A percentile compares a stretch with the other conserved stretches of the same genome.
Conservation (phyloP, 2,888 invertebrate genomes). For the Vannuccia rotundouncinata region DNA sequence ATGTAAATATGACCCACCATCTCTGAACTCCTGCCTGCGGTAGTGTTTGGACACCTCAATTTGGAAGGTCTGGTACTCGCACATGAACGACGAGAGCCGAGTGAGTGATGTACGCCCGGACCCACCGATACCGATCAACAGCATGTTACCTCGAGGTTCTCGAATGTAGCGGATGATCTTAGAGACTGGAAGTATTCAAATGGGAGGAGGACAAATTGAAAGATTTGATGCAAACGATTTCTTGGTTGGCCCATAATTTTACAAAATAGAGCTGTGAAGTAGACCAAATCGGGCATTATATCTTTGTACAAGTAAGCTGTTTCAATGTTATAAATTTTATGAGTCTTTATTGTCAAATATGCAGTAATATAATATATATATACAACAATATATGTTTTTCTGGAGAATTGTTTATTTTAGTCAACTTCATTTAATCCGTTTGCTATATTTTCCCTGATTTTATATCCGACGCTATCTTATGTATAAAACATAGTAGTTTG, state of each 20-base stretch:
- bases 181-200: conserved; percentile 59
- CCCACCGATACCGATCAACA: conserved; percentile 39
- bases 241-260: too few relatives aligned
- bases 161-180: conserved; percentile 75
- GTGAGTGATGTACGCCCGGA: conserved; percentile 36
- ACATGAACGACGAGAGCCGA: conserved; percentile 39
- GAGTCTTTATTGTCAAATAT: too few relatives aligned
- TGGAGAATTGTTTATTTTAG: neutral
- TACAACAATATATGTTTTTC: neutral
- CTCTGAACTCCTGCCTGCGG: conserved; percentile 64
- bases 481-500: too few relatives aligned
- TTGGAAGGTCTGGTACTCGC: conserved; percentile 63
- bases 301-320: too few relatives aligned
- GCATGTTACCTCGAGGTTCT: conserved; percentile 62
- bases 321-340: too few relatives aligned
- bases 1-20: too few relatives aligned
- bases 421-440: too few relatives aligned
- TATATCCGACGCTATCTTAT: too few relatives aligned
- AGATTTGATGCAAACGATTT: too few relatives aligned
- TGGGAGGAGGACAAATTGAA: conserved; percentile 37
- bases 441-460: too few relatives aligned
- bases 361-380: neutral
- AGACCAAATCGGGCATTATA: too few relatives aligned
- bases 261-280: too few relatives aligned
- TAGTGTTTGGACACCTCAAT: conserved; percentile 74